These are phyloP conservation scores for Hydrochoerus hydrochaeris DNA, from an alignment of 2,113 vertebrate species.

Conservation along the genomic window DNA sequence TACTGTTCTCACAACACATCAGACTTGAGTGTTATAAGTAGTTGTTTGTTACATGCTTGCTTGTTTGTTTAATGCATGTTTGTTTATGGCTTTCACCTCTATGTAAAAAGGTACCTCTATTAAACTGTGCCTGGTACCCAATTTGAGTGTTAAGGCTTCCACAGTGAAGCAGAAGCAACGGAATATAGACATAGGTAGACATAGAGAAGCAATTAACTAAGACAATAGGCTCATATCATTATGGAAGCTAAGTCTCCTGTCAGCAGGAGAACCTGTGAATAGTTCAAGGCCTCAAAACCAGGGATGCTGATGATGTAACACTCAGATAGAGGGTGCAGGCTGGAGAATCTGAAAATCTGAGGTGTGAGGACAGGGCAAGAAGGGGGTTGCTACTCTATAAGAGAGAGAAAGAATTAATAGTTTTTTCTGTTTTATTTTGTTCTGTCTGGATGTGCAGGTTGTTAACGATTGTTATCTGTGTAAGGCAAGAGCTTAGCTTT, in stretches of 20 bases:
- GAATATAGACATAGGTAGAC: background rate
- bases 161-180: background rate
- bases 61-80: background rate
- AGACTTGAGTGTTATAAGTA: background rate
- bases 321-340: background rate
- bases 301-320: background rate
- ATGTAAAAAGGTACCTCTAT: too few relatives aligned
- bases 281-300: background rate
- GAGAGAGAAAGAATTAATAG: background rate
- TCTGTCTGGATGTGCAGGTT: background rate
- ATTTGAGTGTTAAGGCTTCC: background rate
- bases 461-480: too few relatives aligned
- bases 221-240: background rate
- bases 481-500: background rate
- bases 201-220: background rate
- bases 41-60: background rate
- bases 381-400: background rate
- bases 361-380: background rate
- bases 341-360: background rate
- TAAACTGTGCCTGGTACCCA: background rate
- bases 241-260: background rate
- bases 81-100: too few relatives aligned
- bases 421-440: background rate
- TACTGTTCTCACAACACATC: background rate
- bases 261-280: background rate